These are phyloP conservation scores for Sphenodon punctatus DNA, from an alignment of 2,797 vertebrate species.

Conservation along the genomic window DNA sequence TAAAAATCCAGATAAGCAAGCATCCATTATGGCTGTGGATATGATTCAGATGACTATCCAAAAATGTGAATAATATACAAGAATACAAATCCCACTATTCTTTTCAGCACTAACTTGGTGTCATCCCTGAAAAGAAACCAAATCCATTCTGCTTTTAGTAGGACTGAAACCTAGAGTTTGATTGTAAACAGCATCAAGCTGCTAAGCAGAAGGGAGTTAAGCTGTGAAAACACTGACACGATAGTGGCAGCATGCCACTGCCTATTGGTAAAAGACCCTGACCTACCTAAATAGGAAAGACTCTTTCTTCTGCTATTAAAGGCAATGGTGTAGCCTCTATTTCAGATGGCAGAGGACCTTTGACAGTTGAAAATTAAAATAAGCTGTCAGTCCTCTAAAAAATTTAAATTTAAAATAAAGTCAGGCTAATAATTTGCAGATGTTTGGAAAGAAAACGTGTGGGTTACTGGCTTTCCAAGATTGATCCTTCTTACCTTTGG, in stretches of 20 bases:
- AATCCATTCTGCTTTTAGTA: constrained; percentile 17
- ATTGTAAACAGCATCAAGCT: constrained; percentile 23
- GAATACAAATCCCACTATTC: too few species aligned
- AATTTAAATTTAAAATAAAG: constrained; percentile 78
- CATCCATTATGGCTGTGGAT: too few species aligned
- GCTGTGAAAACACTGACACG: neutral
- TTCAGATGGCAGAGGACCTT: constrained; percentile 61
- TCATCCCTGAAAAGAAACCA: too few species aligned
- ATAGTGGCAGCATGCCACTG: constrained; percentile 5
- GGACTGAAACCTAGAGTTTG: constrained; percentile 5
- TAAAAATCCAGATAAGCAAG: too few species aligned
- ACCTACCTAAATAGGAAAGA: constrained; percentile 36
- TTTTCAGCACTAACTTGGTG: too few species aligned
- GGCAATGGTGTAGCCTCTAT: neutral
- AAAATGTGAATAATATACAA: too few species aligned
- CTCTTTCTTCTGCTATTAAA: constrained; percentile 60
- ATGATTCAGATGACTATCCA: too few species aligned
- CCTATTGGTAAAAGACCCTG: constrained; percentile 8
- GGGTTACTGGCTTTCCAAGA: constrained; percentile 66
- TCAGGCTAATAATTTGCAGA: constrained; percentile 78
- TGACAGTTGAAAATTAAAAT: constrained; percentile 76
- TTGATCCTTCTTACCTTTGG: constrained; percentile 48
- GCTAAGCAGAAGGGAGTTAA: constrained; percentile 44
- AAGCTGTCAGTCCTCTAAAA: constrained; percentile 70
- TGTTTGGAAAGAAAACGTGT: constrained; percentile 77